A percentile compares a stretch with the other conserved stretches of the same genome.
Conservation (phyloP, 2,888 invertebrate genomes). For the Salticus scenicus region DNA sequence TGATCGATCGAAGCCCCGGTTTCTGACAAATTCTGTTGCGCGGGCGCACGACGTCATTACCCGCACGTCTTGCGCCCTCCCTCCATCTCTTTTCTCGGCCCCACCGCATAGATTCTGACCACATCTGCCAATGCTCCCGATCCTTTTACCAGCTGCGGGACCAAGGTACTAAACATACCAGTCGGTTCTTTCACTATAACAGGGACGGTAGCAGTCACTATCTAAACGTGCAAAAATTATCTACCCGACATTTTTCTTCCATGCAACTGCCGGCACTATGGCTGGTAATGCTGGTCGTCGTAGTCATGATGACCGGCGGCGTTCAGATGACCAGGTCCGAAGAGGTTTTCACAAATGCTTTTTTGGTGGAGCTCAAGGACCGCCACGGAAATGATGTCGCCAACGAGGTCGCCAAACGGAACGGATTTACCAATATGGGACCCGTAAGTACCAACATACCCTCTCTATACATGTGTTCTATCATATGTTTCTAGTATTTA, state of each 20-base stretch:
- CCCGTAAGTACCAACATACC: constrained; percentile 83
- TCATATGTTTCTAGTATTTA: not conserved
- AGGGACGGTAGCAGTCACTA: not conserved
- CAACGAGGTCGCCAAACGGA: constrained; percentile 86
- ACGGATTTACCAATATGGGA: constrained; percentile 95
- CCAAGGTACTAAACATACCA: constrained; percentile 1
- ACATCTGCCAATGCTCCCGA: constrained; percentile 15
- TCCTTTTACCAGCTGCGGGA: constrained; percentile 33
- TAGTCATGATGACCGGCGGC: constrained; percentile 31
- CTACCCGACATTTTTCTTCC: not conserved
- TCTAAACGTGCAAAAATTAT: not conserved
- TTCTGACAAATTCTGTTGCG: not conserved
- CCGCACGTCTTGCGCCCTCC: constrained; percentile 7
- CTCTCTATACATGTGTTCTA: not conserved
- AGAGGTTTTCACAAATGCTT: constrained; percentile 94
- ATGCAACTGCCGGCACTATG: constrained; percentile 30
- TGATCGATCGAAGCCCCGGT: constrained; percentile 34
- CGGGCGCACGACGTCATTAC: constrained; percentile 57
- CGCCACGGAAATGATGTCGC: constrained; percentile 86
- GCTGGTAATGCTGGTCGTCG: constrained; percentile 30
- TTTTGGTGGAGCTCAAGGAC: constrained; percentile 90
- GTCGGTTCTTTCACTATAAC: constrained; percentile 1
- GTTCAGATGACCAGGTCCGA: constrained; percentile 23
- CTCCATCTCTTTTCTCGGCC: constrained; percentile 6
- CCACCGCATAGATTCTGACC: constrained; percentile 15